These are phyloP conservation scores for Actenoides hombroni DNA, from an alignment of 2,113 vertebrate species.

Conservation along the genomic window DNA sequence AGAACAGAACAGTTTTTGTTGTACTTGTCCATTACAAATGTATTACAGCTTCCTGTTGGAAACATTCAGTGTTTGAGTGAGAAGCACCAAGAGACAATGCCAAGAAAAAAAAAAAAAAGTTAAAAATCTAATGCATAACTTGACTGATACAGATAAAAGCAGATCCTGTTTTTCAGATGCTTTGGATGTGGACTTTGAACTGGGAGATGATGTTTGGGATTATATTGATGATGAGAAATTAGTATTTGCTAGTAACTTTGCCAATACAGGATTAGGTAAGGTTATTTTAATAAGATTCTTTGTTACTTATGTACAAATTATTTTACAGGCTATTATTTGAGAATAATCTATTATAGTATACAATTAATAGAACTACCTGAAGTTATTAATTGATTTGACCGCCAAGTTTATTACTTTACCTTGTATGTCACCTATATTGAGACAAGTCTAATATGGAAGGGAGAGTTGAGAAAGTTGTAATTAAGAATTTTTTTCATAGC, in stretches of 20 bases:
- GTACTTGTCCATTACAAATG: not conserved
- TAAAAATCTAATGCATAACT: constrained; percentile 6
- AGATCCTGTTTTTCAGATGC: constrained; percentile 61
- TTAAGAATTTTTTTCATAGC: not conserved
- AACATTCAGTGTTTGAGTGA: constrained; percentile 31
- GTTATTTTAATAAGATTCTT: not conserved
- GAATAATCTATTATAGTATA: not conserved
- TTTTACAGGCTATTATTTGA: not conserved
- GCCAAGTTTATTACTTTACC: not conserved
- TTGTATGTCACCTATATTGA: not conserved
- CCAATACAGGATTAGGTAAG: constrained; percentile 67
- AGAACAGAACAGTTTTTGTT: not conserved
- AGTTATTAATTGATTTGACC: not conserved
- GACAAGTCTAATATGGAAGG: not conserved
- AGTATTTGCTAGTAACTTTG: constrained; percentile 70
- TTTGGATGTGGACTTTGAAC: constrained; percentile 81
- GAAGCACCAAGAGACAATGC: not conserved
- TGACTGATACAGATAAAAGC: constrained; percentile 45
- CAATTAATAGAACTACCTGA: not conserved
- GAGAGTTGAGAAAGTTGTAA: not conserved
- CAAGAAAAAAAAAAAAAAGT: constrained; percentile 37
- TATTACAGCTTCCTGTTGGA: constrained; percentile 66
- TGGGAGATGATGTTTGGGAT: constrained; percentile 87
- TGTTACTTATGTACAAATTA: not conserved
- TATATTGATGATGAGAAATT: constrained; percentile 86